Base-by-base conservation (phyloP, 2,888 invertebrate species). In the Habrosyne pyritoides region DNA sequence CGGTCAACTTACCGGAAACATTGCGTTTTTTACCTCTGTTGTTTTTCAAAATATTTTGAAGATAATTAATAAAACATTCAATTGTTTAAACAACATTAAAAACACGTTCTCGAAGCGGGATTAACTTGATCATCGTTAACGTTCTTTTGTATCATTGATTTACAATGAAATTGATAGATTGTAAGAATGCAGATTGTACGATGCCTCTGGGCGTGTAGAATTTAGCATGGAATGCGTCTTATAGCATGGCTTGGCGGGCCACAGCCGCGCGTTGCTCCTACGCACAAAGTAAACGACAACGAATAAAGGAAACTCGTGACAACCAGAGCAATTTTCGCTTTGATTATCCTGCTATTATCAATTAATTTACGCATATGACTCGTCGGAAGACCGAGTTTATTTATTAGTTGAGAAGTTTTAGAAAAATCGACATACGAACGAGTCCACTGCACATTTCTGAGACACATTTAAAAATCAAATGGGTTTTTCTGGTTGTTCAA, bases 1-100 rank as follows among this genome's bases (percentile, higher is more conserved):
- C 66, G 65, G 63, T 62, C 52, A 64, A 56, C 57, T 58, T 67
- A 64, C 73, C 79, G 82, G 79, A 83, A 79, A 71, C 64, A 55
- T 49, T 57, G 59, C 59, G 64, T 55, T 74, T 73, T 69, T 66
- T 56, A 59, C 54, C 47, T 57, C 47, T 24, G 46, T 22, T 22
- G n/a, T 50, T 42, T 42, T 52, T 49, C 28, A 30, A 56, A 42
- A 21, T 18, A 18, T 53, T 57, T 56, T 53, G 47, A 30, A 46
- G 47, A 18, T 57, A 57, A 24, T 46, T 12, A 21, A 26, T 28
- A 28, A 18, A 12, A 10, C 21, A 14, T n/a, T 21, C 21, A 51
- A 21, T 36, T 33, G 21, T 5, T 21, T 33, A 21, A 21, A 22
- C 12, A 21, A 14, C 12, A 30, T 59, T 56, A 60, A 53, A 52